These are phyloP conservation scores for Lymantria dispar DNA, from an alignment of 2,888 invertebrate genomes.

Conservation along the genomic window DNA sequence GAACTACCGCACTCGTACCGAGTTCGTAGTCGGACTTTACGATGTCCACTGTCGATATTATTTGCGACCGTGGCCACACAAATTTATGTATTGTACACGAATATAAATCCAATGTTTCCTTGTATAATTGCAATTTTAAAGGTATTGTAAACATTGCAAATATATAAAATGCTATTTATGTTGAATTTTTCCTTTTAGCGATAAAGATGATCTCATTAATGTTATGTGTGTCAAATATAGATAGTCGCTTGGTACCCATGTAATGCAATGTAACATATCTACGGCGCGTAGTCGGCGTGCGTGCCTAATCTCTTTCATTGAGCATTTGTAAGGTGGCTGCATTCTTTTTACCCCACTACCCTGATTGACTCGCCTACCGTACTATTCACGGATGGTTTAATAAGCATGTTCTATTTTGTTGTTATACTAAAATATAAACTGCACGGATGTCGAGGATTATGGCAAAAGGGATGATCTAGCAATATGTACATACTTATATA, in stretches of 20 bases:
- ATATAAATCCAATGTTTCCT: no score
- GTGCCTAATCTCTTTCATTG: slow-evolving; percentile 71
- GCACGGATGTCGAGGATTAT: slow-evolving; percentile 5
- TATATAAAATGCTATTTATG: slow-evolving; percentile 13
- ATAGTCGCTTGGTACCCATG: slow-evolving; percentile 12
- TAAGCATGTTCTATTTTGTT: slow-evolving; percentile 6
- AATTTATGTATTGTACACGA: no score
- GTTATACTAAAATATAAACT: neutral
- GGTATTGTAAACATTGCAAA: no score
- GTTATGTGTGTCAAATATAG: slow-evolving; percentile 47
- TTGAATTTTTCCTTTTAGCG: slow-evolving; percentile 29
- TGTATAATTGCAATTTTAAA: no score
- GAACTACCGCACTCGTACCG: no score
- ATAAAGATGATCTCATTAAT: slow-evolving; percentile 52
- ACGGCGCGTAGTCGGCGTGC: slow-evolving; percentile 38
- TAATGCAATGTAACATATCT: slow-evolving; percentile 37
- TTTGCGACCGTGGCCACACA: no score
- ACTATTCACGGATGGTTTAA: slow-evolving; percentile 13
- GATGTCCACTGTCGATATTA: no score
- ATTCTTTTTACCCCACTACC: slow-evolving; percentile 41
- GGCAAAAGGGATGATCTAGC: no score
- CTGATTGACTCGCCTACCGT: slow-evolving; percentile 37
- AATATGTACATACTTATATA: no score
- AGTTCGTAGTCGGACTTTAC: no score
- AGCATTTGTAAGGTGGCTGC: slow-evolving; percentile 46